Percentiles rank a stretch among this genome's conserved stretches.
Conservation (phyloP, 2,113 vertebrate species). For the Colaptes auratus region DNA sequence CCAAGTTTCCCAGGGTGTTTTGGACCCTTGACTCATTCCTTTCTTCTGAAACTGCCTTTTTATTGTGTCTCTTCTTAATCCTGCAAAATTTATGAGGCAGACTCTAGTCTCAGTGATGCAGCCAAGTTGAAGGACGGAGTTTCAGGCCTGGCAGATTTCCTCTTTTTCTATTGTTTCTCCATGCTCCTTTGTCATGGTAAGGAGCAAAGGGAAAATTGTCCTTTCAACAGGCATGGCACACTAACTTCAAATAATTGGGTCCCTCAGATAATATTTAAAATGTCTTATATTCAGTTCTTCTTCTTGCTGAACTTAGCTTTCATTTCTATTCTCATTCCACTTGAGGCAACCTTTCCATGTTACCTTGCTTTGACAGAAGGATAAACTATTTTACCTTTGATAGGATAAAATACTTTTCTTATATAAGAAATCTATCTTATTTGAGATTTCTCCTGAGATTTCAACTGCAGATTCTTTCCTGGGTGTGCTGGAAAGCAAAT, state of each 20-base stretch:
- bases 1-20: neutral
- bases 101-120: neutral
- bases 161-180: conserved; percentile 17
- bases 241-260: neutral
- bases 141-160: conserved; percentile 6
- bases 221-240: neutral
- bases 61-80: neutral
- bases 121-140: conserved; percentile 2
- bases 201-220: neutral
- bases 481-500: neutral
- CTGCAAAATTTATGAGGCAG: neutral
- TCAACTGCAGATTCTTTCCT: neutral
- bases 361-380: neutral
- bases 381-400: neutral
- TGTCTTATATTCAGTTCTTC: neutral
- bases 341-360: neutral
- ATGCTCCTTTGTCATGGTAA: neutral
- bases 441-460: neutral
- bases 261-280: neutral
- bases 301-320: neutral
- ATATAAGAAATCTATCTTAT: neutral
- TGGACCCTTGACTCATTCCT: neutral
- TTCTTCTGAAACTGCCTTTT: neutral
- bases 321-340: neutral
- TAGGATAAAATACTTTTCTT: neutral